Evolutionary conservation across 2,797 vertebrate species (phyloP).

Genomic region (Allochrocebus solatus): DNA sequence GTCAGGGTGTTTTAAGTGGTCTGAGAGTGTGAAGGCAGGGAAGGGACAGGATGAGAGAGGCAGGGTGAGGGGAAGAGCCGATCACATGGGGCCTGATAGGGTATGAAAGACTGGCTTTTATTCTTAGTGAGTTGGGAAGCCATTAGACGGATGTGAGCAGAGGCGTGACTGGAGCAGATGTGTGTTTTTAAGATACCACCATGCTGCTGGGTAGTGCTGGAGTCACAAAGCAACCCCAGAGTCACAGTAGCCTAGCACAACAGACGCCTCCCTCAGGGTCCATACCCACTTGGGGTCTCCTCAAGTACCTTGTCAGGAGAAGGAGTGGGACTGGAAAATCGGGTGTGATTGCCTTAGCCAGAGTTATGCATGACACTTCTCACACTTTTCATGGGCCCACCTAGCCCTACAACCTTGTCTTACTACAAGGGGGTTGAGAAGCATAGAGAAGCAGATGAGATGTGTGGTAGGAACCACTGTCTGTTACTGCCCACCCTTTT

Average conservation of each 20-base stretch:
- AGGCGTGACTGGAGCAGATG: not conserved
- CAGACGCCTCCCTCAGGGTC: not conserved
- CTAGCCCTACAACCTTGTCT: not conserved
- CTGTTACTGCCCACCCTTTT: no score
- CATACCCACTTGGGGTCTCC: not conserved
- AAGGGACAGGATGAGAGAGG: not conserved
- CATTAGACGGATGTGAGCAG: not conserved
- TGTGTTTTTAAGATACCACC: not conserved
- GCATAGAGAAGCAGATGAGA: not conserved
- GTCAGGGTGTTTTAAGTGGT: not conserved
- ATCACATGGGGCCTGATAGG: accelerated
- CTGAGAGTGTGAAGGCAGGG: not conserved
- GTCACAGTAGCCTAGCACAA: not conserved
- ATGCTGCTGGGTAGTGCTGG: not conserved
- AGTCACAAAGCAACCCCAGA: not conserved
- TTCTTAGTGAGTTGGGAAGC: not conserved
- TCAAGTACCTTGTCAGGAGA: not conserved
- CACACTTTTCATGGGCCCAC: not conserved
- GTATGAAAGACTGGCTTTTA: not conserved
- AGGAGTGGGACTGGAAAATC: not conserved
- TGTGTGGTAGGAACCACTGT: no score
- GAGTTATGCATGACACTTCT: not conserved
- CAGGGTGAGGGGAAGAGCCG: no score
- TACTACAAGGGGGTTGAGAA: not conserved
- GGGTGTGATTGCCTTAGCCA: not conserved